Base-by-base conservation (phyloP, 2,888 invertebrate species). In the Lithophane leautieri region DNA sequence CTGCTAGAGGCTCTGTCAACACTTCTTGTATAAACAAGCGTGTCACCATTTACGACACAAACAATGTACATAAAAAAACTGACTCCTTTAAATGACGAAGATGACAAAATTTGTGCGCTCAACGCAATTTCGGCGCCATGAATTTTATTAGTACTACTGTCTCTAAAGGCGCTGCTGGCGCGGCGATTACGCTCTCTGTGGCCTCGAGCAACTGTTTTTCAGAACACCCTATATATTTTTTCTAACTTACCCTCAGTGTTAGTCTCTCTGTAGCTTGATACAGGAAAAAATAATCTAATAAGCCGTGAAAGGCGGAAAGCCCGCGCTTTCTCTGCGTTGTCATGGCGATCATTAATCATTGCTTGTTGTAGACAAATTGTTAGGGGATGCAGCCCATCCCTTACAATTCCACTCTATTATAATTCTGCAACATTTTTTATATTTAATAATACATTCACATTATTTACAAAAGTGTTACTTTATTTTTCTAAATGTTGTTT, bases 341-440 rank as follows among this genome's bases (percentile, higher is more conserved):
- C 73, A 82, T 71, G 60, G 63, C 25, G 52, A 47, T 67, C 70
- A 79, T 84, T 79, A 82, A 85, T 85, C 86, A 82, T 72, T 42
- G 66, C 82, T 78, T 58, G 74, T 75, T 78, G 66, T 66, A 73
- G 70, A 78, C 66, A 75, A 78, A 85, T 78, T 70, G 82, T 62
- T 54, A 72, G 28, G 22, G 50, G 52, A 71, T 63, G 73, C 62
- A 67, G 50, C 56, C n/a, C 47, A 63, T 67, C n/a, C 67, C 60
- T 68, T 25, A 54, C 58, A 69, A 82, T 69, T 9, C 9, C 14
- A 61, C 14, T 9, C 1, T 25, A 28, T 25, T 54, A 56, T 73
- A 54, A 74, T 81, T 42, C 22, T 68, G n/a, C 4, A 63, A 47
- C 1, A 58, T 58, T 44, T 25, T 25, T 34, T 14, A n/a, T 19